Percentiles rank a stretch among this genome's conserved stretches.
Evolutionary conservation across 1,140 invertebrate species (phyloP).

Genomic region (Drosophila punjabiensis): DNA sequence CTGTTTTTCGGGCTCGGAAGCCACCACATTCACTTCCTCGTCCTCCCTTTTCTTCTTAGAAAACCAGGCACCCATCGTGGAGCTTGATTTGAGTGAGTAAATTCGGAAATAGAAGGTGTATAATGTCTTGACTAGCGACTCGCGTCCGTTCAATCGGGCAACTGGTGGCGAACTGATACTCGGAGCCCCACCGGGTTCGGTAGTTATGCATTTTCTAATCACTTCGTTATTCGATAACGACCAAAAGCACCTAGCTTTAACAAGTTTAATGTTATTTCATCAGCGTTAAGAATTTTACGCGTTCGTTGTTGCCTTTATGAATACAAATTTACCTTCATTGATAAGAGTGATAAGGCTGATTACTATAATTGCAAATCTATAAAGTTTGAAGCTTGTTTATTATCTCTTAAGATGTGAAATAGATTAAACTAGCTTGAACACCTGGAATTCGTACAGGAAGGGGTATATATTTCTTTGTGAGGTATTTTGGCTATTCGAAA

Average conservation of each 20-base stretch:
- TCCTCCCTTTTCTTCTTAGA: constrained; percentile 30
- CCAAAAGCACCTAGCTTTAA: neutral
- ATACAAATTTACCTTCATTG: neutral
- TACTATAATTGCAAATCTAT: neutral
- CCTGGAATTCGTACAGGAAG: neutral
- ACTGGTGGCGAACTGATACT: constrained; percentile 28
- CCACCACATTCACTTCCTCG: constrained; percentile 5
- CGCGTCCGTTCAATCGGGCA: constrained; percentile 10
- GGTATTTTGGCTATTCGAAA: neutral
- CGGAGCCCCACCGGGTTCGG: neutral
- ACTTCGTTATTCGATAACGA: neutral
- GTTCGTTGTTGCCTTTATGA: neutral
- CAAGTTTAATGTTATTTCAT: constrained; percentile 11
- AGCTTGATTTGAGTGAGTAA: neutral
- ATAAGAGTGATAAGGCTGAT: constrained; percentile 2
- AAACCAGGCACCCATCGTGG: constrained; percentile 25
- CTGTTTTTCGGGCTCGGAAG: neutral
- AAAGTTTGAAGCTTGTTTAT: no score
- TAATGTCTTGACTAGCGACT: neutral
- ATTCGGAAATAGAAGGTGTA: no score
- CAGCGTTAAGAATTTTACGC: constrained; percentile 6
- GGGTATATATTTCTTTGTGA: neutral
- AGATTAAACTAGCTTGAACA: neutral
- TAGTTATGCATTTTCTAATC: constrained; percentile 33
- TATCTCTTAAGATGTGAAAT: neutral